A percentile compares a stretch with the other conserved stretches of the same genome.
These are phyloP conservation scores for Dolichotis patagonum DNA, from an alignment of 2,113 vertebrate genomes.

Conservation along the genomic window DNA sequence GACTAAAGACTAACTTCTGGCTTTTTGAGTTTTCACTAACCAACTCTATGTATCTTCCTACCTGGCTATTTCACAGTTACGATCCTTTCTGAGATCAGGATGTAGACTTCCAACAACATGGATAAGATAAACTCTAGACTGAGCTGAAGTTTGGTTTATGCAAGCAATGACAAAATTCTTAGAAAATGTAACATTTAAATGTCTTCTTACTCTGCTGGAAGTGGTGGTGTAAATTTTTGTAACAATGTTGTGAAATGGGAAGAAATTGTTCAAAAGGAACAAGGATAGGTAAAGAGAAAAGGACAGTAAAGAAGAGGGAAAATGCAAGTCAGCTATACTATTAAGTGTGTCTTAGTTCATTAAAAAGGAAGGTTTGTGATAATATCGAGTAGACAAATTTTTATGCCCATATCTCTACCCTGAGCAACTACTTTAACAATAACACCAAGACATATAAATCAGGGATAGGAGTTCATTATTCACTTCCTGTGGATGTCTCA, in stretches of 20 bases:
- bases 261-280: neutral
- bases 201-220: neutral
- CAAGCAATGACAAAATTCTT: neutral
- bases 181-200: slow-evolving; percentile 50
- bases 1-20: neutral
- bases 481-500: slow-evolving; percentile 37
- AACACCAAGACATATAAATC: neutral
- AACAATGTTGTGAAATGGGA: neutral
- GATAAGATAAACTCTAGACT: neutral
- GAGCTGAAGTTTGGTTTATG: slow-evolving; percentile 18
- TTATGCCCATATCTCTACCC: neutral
- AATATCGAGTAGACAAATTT: neutral
- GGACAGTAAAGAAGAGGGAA: neutral
- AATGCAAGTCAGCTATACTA: neutral
- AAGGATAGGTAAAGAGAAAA: neutral
- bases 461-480: neutral
- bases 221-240: neutral
- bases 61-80: neutral
- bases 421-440: neutral
- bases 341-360: neutral
- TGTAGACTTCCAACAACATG: neutral
- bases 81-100: slow-evolving; percentile 10
- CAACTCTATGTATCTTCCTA: neutral
- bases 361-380: neutral
- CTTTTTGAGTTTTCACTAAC: slow-evolving; percentile 10